phyloP scores from a whole-genome alignment of 2,888 invertebrate genomes.

The Trichogramma dendrolimi region DNA sequence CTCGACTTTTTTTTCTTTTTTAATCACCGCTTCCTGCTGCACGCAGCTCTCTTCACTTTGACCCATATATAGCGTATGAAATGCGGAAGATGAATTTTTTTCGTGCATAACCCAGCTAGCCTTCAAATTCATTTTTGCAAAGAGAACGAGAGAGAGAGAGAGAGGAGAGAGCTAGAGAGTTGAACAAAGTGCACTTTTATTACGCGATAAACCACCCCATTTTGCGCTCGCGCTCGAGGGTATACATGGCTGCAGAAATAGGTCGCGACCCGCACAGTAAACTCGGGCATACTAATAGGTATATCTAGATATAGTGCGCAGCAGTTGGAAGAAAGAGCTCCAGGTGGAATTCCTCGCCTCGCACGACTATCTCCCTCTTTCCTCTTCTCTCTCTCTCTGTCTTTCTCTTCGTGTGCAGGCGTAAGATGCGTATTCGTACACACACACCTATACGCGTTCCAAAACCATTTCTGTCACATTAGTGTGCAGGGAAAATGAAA shows the following conservation, averaged over 20 bases:
- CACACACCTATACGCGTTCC: too few species aligned
- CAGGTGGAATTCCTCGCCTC: constrained; percentile 3
- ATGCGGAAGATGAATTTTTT: constrained; percentile 15
- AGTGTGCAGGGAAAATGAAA: too few species aligned
- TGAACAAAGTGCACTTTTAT: not conserved
- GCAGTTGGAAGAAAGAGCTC: not conserved
- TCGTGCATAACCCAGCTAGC: not conserved
- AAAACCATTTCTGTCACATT: too few species aligned
- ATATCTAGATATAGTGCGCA: not conserved
- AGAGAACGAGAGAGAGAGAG: not conserved
- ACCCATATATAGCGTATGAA: too few species aligned
- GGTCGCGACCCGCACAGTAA: constrained; percentile 12
- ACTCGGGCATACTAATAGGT: constrained; percentile 10
- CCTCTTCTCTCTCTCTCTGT: not conserved
- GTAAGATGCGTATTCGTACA: not conserved
- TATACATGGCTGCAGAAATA: constrained; percentile 3
- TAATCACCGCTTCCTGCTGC: not conserved
- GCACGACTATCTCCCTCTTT: not conserved
- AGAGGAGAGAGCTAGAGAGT: not conserved
- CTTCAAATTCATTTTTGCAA: constrained; percentile 12
- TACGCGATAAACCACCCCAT: not conserved
- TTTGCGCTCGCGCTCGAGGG: not conserved
- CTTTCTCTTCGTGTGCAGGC: not conserved
- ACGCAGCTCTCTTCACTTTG: not conserved
- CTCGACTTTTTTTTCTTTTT: not conserved